Evolutionary conservation across 2,113 vertebrate species (phyloP), one percentile per base, ranked within the genome.

Genomic region (Plecturocebus donacophilus): DNA sequence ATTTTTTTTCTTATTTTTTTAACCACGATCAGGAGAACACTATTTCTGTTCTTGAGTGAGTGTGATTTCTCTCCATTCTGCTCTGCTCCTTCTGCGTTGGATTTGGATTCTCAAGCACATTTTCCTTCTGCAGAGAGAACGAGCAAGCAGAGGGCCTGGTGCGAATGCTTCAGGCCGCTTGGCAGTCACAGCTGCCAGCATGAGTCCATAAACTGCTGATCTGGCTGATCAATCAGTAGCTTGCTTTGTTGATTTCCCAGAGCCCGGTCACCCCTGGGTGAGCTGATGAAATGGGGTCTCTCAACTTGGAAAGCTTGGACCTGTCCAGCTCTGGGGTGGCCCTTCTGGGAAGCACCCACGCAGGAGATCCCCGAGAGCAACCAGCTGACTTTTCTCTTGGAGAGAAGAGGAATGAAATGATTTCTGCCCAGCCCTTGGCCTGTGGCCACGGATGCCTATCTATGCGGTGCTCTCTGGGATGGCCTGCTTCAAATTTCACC

Each of bases 231-330:
- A 95, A 81, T 97, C 97, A 95, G 96, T 76, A 56, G 81, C 58
- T 96, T 77, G 87, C 95, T 92, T 97, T 92, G 97, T 96, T 97
- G 97, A 94, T 68, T 96, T 97, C 96, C 90, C 97, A 94, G 97
- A 92, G 96, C 66, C 96, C n/a, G 76, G 96, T 97, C 97, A 97
- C 94, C 90, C 97, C 92, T 92, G 94, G 81, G 90, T 97, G 92
- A 97, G 90, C 94, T 97, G 96, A 97, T 97, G 96, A 97, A 97
- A 97, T 92, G 16, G n/a, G 97, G 95, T 95, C 95, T 96, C 90
- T 98, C 87, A 85, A 92, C 94, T 96, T 96, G 56, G 87, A 96
- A 97, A 90, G 35, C 64, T 96, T 90, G 92, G 84, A 80, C 75
- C 83, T 71, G 68, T 80, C 61, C 61, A 52, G 56, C 75, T n/a